phyloP scores from a whole-genome alignment of 2,888 invertebrate species.

The Lagria hirta region DNA sequence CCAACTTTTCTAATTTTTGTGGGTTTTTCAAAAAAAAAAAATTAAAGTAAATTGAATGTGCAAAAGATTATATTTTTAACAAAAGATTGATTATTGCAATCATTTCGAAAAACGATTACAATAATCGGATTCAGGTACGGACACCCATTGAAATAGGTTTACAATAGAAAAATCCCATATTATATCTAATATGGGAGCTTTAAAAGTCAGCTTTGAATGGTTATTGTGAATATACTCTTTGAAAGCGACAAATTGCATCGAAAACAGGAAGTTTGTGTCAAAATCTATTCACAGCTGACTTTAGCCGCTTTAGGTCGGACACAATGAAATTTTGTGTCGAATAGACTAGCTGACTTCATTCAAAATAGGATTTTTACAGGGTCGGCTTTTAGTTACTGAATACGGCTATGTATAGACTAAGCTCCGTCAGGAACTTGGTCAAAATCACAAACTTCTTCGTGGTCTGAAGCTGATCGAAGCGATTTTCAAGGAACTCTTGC shows the following conservation, averaged over 20 bases:
- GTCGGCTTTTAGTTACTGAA: too few species aligned
- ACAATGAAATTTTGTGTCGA: constrained; percentile 52
- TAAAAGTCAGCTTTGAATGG: constrained; percentile 52
- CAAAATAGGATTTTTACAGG: constrained; percentile 46
- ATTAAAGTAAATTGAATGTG: constrained; percentile 28
- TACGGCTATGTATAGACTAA: too few species aligned
- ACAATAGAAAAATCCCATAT: constrained; percentile 44
- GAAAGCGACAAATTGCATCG: constrained; percentile 55
- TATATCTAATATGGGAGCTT: constrained; percentile 54
- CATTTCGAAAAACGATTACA: constrained; percentile 41
- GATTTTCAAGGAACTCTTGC: neutral
- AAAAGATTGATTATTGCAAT: constrained; percentile 28
- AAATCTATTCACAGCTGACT: constrained; percentile 50
- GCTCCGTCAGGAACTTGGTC: too few species aligned
- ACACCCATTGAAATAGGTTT: constrained; percentile 30
- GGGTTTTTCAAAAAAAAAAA: too few species aligned
- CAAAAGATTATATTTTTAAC: constrained; percentile 28
- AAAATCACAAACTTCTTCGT: too few species aligned
- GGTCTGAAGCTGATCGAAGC: too few species aligned
- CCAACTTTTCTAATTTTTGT: too few species aligned
- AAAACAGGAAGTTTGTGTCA: constrained; percentile 56
- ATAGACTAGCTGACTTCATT: constrained; percentile 50
- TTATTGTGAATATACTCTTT: constrained; percentile 52
- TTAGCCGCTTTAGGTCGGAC: constrained; percentile 46
- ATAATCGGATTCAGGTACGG: constrained; percentile 47